Conservation (phyloP, 2,888 invertebrate species). For the Agrochola litura region DNA sequence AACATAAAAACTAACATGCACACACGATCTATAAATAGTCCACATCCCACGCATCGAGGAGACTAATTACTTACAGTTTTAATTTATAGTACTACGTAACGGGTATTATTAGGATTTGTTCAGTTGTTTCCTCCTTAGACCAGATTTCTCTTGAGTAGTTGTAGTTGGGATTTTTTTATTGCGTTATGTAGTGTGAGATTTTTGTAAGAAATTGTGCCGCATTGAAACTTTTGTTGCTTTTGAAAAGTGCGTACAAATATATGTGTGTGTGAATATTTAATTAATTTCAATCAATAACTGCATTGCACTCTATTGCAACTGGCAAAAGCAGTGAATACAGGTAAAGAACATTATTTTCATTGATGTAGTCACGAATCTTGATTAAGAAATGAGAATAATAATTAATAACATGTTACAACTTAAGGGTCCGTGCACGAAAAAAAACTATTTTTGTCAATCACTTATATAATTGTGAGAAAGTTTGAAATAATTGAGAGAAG, state of each 20-base stretch:
- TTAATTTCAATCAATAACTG: too few relatives aligned
- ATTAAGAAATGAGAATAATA: too few relatives aligned
- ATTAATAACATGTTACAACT: too few relatives aligned
- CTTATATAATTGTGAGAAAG: too few relatives aligned
- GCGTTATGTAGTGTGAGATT: background rate
- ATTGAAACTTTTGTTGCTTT: background rate
- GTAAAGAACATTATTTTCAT: background rate
- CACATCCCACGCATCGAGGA: slow-evolving; percentile 70
- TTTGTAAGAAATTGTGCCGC: background rate
- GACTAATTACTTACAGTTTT: slow-evolving; percentile 73
- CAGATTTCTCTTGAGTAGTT: slow-evolving; percentile 61
- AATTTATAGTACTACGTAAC: slow-evolving; percentile 64
- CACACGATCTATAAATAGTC: slow-evolving; percentile 70
- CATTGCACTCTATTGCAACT: background rate
- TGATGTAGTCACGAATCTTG: background rate
- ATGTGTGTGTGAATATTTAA: too few relatives aligned
- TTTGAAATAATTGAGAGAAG: too few relatives aligned
- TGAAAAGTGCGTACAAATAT: too few relatives aligned
- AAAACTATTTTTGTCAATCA: too few relatives aligned
- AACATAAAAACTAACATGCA: slow-evolving; percentile 10
- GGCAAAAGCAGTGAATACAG: background rate
- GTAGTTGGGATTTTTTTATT: slow-evolving; percentile 30
- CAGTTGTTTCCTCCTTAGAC: slow-evolving; percentile 50
- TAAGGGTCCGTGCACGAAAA: too few relatives aligned
- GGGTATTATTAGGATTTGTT: slow-evolving; percentile 57